These are phyloP conservation scores for Chlorodrepanis virens DNA, from an alignment of 2,113 vertebrate genomes.

Conservation along the genomic window DNA sequence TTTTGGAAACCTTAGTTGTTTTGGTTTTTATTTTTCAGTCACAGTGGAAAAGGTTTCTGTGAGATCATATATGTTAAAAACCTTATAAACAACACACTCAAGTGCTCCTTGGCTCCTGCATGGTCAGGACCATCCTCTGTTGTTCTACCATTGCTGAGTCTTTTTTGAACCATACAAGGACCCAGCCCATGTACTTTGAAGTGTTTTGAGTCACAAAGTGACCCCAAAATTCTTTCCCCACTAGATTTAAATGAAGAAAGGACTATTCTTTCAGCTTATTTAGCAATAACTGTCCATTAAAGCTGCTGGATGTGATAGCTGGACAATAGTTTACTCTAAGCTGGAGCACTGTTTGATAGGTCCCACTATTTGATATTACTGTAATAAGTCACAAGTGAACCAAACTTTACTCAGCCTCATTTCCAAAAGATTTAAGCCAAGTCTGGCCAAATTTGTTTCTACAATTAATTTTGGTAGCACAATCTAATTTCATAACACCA, in stretches of 20 bases:
- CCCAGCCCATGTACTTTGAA: neutral
- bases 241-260: neutral
- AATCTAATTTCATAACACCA: neutral
- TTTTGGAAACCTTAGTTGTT: constrained; percentile 23
- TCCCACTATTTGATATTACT: neutral
- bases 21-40: neutral
- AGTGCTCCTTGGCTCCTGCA: neutral
- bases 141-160: neutral
- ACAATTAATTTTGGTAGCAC: neutral
- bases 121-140: neutral
- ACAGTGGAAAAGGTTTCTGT: constrained; percentile 20
- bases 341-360: neutral
- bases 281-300: neutral
- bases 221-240: neutral
- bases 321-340: neutral
- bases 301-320: neutral
- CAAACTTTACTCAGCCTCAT: neutral
- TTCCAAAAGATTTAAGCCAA: neutral
- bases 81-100: constrained; percentile 4
- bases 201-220: neutral
- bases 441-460: neutral
- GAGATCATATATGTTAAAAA: neutral
- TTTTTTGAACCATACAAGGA: neutral
- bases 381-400: neutral
- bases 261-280: neutral